These are phyloP conservation scores for Chouioia cunea DNA, from an alignment of 2,888 invertebrate genomes.

Conservation along the genomic window DNA sequence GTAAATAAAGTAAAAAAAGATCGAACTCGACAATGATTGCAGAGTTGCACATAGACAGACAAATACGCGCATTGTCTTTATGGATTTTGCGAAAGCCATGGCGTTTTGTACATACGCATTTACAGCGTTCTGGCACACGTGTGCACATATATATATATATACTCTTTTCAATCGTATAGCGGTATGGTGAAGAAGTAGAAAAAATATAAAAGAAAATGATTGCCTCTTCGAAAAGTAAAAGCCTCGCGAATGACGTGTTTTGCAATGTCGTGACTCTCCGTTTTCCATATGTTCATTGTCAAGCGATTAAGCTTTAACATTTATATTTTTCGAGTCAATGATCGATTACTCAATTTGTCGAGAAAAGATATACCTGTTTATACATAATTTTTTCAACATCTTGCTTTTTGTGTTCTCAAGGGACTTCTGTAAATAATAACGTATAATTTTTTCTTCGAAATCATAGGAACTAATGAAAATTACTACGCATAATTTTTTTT, in stretches of 20 bases:
- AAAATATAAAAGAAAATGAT: constrained; percentile 22
- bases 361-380: constrained; percentile 4
- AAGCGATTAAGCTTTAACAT: constrained; percentile 28
- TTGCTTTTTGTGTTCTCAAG: too few species aligned
- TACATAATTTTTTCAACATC: background rate
- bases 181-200: background rate
- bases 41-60: background rate
- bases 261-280: constrained; percentile 32
- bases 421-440: too few species aligned
- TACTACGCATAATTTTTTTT: constrained; percentile 8
- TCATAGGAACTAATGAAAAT: background rate
- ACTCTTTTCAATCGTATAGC: too few species aligned
- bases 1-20: too few species aligned
- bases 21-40: background rate
- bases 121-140: background rate
- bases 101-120: background rate
- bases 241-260: constrained; percentile 32
- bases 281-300: constrained; percentile 36
- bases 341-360: constrained; percentile 23
- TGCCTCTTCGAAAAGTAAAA: constrained; percentile 35
- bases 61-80: constrained; percentile 28
- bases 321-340: constrained; percentile 28
- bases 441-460: too few species aligned
- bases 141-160: background rate
- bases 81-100: constrained; percentile 32